Conservation (phyloP, 2,113 vertebrate genomes). For the Antennarius striatus region DNA sequence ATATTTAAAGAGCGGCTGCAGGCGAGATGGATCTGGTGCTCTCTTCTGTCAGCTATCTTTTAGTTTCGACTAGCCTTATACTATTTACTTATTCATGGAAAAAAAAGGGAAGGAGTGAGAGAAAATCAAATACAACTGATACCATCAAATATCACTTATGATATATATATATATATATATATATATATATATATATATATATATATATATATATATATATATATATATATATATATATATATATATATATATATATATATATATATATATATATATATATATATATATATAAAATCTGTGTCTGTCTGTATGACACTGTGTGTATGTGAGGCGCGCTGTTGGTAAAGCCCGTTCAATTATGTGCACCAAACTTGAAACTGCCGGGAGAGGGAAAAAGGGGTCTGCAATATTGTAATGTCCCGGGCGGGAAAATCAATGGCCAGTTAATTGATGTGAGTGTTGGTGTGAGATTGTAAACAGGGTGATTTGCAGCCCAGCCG, state of each 20-base stretch:
- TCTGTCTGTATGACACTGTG: constrained; percentile 39
- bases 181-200: constrained; percentile 1
- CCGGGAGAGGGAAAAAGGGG: constrained; percentile 50
- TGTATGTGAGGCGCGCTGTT: constrained; percentile 10
- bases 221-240: too few species aligned
- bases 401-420: constrained; percentile 81
- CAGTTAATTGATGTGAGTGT: constrained; percentile 89
- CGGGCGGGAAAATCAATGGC: constrained; percentile 81
- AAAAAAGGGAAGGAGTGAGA: constrained; percentile 56
- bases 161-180: background rate
- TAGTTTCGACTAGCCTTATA: constrained; percentile 76
- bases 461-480: constrained; percentile 88
- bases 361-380: constrained; percentile 60
- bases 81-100: constrained; percentile 85
- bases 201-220: too few species aligned
- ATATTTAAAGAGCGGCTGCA: constrained; percentile 99
- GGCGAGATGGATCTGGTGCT: constrained; percentile 93
- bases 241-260: too few species aligned
- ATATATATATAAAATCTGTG: constrained; percentile 33
- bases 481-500: constrained; percentile 87
- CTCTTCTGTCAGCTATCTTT: constrained; percentile 83
- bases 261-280: too few species aligned
- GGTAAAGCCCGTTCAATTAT: constrained; percentile 51
- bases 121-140: constrained; percentile 69
- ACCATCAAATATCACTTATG: constrained; percentile 16